Conservation (phyloP, 2,113 vertebrate species). For the Chinchilla lanigera region DNA sequence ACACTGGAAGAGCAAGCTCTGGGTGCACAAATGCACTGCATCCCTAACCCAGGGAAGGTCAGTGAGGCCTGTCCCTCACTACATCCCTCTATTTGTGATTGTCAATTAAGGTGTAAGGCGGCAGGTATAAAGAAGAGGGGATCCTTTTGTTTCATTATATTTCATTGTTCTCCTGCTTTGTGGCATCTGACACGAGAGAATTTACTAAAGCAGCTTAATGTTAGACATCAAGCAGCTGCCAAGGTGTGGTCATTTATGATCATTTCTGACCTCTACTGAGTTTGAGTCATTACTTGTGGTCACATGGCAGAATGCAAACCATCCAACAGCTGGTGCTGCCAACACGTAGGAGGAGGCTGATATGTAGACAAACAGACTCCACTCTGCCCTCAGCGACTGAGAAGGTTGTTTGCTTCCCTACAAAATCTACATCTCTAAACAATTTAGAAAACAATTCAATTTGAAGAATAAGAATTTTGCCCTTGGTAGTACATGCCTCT, state of each 20-base stretch:
- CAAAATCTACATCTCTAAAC: background rate
- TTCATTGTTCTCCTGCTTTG: background rate
- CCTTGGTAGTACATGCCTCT: background rate
- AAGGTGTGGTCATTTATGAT: conserved; percentile 47
- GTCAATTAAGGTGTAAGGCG: background rate
- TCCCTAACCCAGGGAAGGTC: background rate
- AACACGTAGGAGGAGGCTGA: background rate
- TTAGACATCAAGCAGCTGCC: conserved; percentile 23
- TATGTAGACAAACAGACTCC: background rate
- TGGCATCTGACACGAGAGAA: background rate
- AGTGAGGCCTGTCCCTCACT: background rate
- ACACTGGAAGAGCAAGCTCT: conserved; percentile 54
- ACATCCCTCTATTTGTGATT: conserved; percentile 12
- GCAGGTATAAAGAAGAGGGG: background rate
- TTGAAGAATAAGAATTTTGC: background rate
- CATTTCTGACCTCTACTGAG: background rate
- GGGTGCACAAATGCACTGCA: background rate
- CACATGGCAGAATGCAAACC: background rate
- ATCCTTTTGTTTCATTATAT: background rate
- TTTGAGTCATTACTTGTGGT: conserved; percentile 28
- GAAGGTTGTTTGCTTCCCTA: background rate
- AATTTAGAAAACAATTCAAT: background rate
- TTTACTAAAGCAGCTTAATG: conserved; percentile 43
- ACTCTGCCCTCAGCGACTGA: background rate
- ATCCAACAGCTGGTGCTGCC: background rate